Evolutionary conservation across 1,140 invertebrate species (phyloP), one percentile per base, ranked within the genome.

Genomic region (Zaprionus nigranus): DNA sequence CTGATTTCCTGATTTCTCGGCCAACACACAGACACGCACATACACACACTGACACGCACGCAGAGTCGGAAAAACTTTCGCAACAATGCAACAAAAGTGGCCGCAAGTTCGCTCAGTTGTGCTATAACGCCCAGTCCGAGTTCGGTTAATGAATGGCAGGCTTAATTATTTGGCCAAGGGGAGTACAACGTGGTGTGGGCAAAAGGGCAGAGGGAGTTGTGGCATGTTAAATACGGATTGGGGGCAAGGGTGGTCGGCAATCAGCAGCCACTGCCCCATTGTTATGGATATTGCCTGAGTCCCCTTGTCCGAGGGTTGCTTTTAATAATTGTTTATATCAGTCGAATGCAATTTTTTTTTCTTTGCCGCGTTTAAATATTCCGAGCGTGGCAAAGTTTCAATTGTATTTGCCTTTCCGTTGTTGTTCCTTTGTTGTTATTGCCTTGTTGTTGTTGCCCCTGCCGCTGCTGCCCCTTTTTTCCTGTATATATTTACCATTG

Each of bases 271-370:
- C 54, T 49, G 78, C 56, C 34, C 53, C 46, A 75, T 46, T 75
- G 70, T 72, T 81, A 71, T 71, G 66, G 36, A 72, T 73, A 77
- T 73, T 62, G 60, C 34, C 66, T 24, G 59, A 26, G 26, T 28
- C 56, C 57, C 51, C 22, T 36, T 17, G 28, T 20, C 59, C 46
- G 40, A 81, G 81, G 84, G 84, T 76, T 81, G 84, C 81, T 87
- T 87, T 87, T 87, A 88, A 87, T 87, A 88, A 87, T 83, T 87
- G 84, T 87, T 87, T 78, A 88, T 81, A 87, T 81, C 84, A 81
- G 84, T 74, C 70, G 60, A 58, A 70, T 84, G 78, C 81, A 88
- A 79, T 75, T 83, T 87, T 88, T 68, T 56, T 54, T 51, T 40
- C 60, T 67, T 59, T 49, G 57, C 56, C 15, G 20, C 57, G 62